Base-by-base conservation (phyloP, 2,113 vertebrate genomes). In the Oreochromis niloticus region DNA sequence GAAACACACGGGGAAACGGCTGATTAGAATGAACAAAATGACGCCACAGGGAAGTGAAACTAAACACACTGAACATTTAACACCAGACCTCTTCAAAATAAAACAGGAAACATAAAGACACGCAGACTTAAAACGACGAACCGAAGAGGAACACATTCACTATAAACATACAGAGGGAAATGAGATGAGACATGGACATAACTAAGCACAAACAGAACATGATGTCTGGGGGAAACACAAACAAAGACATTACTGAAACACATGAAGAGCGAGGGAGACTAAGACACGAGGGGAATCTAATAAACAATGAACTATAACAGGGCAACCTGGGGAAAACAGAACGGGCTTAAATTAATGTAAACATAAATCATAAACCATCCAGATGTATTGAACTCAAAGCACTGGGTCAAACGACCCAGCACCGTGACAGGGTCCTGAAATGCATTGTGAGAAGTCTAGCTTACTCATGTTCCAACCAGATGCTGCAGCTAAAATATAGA, bases 291-390 rank as follows among this genome's bases (percentile, higher is more conserved):
- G 56, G 14, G 56, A 59, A 0, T 9, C 56, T 59, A 0, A 32
- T 59, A 6, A 17, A 59, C 27, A 59, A 59, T 0, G 56, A 59
- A 16, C 7, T 59, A 59, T 59, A 30, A 16, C 13, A 32, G 14
- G 27, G 56, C 27, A 32, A 59, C 27, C 27, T 32, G 56, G 0
- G 56, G 14, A 0, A 59, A 59, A 17, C 27, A 0, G 7, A 59
- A 32, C 32, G 27, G 32, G 2, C 14, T 59, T 32, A 59, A 59
- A 59, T 32, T 59, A 17, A 17, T 9, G 32, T 59, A 32, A 59
- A 59, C 1, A 32, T 32, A 32, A 59, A 59, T 59, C 56, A 59
- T 59, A 59, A 59, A 59, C 0, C 56, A 59, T 32, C 27, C 27
- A 59, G 13, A 32, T 17, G 30, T 30, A 32, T 32, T 50, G 16